Percentiles rank a stretch among this genome's conserved stretches.
Conservation (phyloP, 2,888 invertebrate genomes). For the Belgica antarctica region DNA sequence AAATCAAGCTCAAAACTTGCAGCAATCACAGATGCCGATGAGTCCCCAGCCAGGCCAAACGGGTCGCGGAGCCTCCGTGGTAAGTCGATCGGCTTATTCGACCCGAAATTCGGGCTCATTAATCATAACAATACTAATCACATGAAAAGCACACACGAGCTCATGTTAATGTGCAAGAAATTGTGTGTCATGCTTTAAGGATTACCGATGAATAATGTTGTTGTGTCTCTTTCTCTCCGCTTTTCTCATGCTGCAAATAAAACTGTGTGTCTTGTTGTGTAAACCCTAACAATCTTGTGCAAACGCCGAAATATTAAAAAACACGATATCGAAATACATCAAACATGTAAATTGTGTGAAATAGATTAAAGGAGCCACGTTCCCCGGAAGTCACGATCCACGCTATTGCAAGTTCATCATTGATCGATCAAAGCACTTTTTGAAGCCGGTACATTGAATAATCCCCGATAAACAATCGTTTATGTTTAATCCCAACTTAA, state of each 20-base stretch:
- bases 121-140: conserved; percentile 4
- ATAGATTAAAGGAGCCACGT: conserved; percentile 92
- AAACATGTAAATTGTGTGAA: conserved; percentile 7
- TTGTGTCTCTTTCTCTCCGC: neutral
- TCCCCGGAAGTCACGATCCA: conserved; percentile 93
- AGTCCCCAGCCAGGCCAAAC: conserved; percentile 74
- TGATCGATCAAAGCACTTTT: conserved; percentile 93
- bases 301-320: neutral
- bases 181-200: neutral
- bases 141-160: neutral
- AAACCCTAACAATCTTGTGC: neutral
- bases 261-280: neutral
- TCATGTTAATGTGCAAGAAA: neutral
- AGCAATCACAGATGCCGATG: conserved; percentile 55
- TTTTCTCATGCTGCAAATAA: conserved; percentile 14
- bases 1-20: conserved; percentile 35
- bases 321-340: no score
- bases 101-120: conserved; percentile 32
- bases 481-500: conserved; percentile 53
- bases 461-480: conserved; percentile 46
- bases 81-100: conserved; percentile 57
- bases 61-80: conserved; percentile 83
- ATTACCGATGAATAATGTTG: neutral
- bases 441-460: conserved; percentile 79
- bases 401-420: conserved; percentile 93